Evolutionary conservation across 2,113 vertebrate genomes (phyloP), one percentile per base, ranked within the genome.

Genomic region (Heterochromis multidens): DNA sequence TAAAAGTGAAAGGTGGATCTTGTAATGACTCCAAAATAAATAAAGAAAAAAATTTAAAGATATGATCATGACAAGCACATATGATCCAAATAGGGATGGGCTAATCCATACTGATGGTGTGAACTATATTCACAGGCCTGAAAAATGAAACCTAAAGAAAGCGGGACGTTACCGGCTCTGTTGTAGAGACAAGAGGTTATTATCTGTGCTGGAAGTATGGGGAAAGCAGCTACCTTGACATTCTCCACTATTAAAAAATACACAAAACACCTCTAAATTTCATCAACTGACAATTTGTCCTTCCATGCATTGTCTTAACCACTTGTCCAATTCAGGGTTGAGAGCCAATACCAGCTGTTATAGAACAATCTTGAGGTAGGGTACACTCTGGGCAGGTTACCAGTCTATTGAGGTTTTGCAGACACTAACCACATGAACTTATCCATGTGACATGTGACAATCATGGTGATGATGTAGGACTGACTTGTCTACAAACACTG

Each of bases 1-100:
- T 72, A 23, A n/a, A 16, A 80, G 25, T 79, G 61, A 87, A 78
- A 80, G 58, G 52, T 81, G 58, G 83, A 74, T 84, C n/a, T 83
- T 83, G 58, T 77, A 58, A 80, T 13, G 35, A 58, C 52, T 88
- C 87, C 70, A 86, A 77, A 79, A 81, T 33, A 74, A 21, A 88
- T 31, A 74, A 63, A 78, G 83, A 82, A 77, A 77, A 72, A 6
- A 35, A 85, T 27, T 80, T 76, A 57, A 70, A 76, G 85, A 80
- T 92, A 82, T 74, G 56, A 85, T 86, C 82, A 79, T 33, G 40
- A 70, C 40, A 46, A 74, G 10, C 43, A 74, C 60, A 31, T 13
- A 52, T 2, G 11, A 49, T 40, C 74, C 23, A 46, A 57, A 65
- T 37, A 37, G 13, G 25, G 2, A 49, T 82, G 21, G 31, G 62